Conservation (phyloP, 2,113 vertebrate species). For the Limnothrissa miodon region DNA sequence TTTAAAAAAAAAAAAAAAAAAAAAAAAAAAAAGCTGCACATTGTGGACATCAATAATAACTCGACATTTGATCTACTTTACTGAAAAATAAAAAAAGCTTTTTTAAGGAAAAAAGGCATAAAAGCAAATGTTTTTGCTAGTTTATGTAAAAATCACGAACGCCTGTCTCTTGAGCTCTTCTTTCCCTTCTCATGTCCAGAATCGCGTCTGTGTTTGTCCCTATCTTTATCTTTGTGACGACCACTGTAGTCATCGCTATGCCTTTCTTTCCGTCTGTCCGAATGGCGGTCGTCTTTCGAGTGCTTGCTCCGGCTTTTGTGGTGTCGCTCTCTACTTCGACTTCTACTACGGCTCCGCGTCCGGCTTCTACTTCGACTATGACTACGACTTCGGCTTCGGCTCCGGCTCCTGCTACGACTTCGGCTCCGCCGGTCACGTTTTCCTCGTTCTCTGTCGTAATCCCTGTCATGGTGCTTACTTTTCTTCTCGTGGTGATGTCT, state of each 20-base stretch:
- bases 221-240: slow-evolving; percentile 75
- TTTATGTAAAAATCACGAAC: slow-evolving; percentile 55
- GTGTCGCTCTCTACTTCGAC: slow-evolving; percentile 57
- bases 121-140: background rate
- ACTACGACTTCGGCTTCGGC: slow-evolving; percentile 68
- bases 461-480: slow-evolving; percentile 78
- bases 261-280: slow-evolving; percentile 79
- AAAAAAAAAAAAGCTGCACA: slow-evolving; percentile 44
- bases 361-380: slow-evolving; percentile 69
- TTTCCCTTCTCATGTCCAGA: slow-evolving; percentile 79
- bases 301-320: slow-evolving; percentile 73
- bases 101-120: slow-evolving; percentile 23
- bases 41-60: slow-evolving; percentile 48
- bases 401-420: slow-evolving; percentile 69
- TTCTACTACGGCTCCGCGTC: slow-evolving; percentile 70
- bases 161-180: slow-evolving; percentile 80
- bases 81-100: slow-evolving; percentile 51
- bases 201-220: slow-evolving; percentile 79
- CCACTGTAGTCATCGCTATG: slow-evolving; percentile 77
- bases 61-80: slow-evolving; percentile 50
- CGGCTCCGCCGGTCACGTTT: slow-evolving; percentile 52
- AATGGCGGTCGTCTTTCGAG: slow-evolving; percentile 66
- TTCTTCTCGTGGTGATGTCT: slow-evolving; percentile 83
- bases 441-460: slow-evolving; percentile 71
- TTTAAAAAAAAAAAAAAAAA: too few species aligned